phyloP scores from a whole-genome alignment of 1,140 invertebrate genomes.

The Drosophila nikananu region DNA sequence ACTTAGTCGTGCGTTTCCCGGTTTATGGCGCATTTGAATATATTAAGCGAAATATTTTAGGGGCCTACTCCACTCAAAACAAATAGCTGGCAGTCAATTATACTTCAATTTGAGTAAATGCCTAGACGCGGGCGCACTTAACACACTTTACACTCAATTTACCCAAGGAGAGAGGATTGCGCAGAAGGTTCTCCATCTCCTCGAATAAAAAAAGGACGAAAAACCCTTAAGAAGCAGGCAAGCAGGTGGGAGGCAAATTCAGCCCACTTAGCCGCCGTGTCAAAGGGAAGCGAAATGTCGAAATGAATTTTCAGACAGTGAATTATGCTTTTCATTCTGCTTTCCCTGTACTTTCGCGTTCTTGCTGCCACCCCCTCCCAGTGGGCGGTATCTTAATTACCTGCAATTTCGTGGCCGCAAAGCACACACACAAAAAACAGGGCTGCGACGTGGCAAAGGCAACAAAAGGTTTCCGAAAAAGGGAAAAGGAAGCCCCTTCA shows the following conservation, averaged over 20 bases:
- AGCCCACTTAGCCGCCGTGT: slow-evolving; percentile 19
- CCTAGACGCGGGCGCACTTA: slow-evolving; percentile 39
- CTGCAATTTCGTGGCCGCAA: slow-evolving; percentile 77
- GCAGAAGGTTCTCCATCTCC: slow-evolving; percentile 15
- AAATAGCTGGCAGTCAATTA: slow-evolving; percentile 43
- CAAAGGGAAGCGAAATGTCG: slow-evolving; percentile 56
- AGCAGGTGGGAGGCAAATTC: slow-evolving; percentile 1
- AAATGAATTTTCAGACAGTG: slow-evolving; percentile 73
- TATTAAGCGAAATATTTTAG: slow-evolving; percentile 8
- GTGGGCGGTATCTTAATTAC: slow-evolving; percentile 69
- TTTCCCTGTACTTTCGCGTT: not conserved
- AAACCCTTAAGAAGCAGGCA: slow-evolving; percentile 12
- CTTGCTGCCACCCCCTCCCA: not conserved
- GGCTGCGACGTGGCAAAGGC: slow-evolving; percentile 12
- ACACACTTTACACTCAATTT: slow-evolving; percentile 57
- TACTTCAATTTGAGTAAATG: slow-evolving; percentile 31
- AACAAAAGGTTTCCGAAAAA: slow-evolving; percentile 42
- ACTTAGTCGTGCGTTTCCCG: not conserved
- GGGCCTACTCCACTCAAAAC: slow-evolving; percentile 8
- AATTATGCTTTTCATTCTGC: slow-evolving; percentile 61
- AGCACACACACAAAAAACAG: slow-evolving; percentile 34
- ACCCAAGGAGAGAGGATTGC: slow-evolving; percentile 2
- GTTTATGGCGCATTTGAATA: slow-evolving; percentile 1
- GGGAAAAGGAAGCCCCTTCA: slow-evolving; percentile 52
- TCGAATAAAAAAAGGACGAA: not conserved